These are phyloP conservation scores for Sander vitreus DNA, from an alignment of 2,113 vertebrate species.

Conservation along the genomic window DNA sequence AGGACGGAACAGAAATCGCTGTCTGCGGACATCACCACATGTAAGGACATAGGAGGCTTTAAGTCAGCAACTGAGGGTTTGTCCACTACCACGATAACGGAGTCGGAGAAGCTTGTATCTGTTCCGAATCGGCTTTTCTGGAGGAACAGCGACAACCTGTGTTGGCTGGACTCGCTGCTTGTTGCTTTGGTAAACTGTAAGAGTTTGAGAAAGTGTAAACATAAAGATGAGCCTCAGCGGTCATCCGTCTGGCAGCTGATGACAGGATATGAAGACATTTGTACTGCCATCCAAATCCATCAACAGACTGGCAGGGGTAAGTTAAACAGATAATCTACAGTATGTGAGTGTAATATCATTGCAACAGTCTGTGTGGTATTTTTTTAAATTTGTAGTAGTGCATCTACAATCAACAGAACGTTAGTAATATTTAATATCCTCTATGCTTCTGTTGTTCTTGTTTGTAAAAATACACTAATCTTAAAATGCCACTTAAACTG, in stretches of 20 bases:
- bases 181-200: conserved; percentile 88
- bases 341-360: neutral
- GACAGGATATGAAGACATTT: conserved; percentile 80
- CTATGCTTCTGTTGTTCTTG: neutral
- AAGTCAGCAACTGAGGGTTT: conserved; percentile 5
- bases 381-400: no score
- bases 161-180: conserved; percentile 93
- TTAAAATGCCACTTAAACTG: neutral
- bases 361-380: neutral
- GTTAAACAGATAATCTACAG: neutral
- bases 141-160: conserved; percentile 87
- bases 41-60: neutral
- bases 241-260: conserved; percentile 85
- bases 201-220: conserved; percentile 75
- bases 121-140: conserved; percentile 85
- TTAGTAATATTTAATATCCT: neutral
- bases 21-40: neutral
- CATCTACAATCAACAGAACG: neutral
- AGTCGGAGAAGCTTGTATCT: conserved; percentile 47
- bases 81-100: neutral
- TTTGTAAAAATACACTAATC: neutral
- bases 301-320: conserved; percentile 73
- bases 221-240: conserved; percentile 33
- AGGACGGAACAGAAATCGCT: neutral
- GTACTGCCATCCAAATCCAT: conserved; percentile 72